Conservation (phyloP, 2,888 invertebrate species). For the Bimastos eiseni region DNA sequence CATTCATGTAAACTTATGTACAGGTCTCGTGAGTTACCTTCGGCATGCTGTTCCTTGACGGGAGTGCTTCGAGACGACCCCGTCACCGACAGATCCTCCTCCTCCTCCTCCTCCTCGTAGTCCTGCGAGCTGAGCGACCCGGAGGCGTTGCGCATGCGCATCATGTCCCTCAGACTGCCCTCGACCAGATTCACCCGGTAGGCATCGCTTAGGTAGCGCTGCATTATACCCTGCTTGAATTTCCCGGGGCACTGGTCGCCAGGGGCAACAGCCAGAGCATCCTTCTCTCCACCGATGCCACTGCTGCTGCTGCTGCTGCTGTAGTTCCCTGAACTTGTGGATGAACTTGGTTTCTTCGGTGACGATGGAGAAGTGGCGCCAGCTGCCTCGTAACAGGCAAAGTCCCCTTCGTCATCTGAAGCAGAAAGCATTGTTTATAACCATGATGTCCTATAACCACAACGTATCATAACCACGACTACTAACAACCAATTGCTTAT, state of each 20-base stretch:
- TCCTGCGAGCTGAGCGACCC: conserved; percentile 55
- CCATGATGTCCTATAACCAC: too few relatives aligned
- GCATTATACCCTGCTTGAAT: conserved; percentile 49
- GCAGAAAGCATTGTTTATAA: neutral
- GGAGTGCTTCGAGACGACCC: conserved; percentile 46
- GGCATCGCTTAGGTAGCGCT: conserved; percentile 45
- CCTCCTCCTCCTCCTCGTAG: conserved; percentile 48
- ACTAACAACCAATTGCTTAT: neutral
- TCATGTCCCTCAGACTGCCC: neutral
- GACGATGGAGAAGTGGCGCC: neutral
- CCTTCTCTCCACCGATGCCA: conserved; percentile 39
- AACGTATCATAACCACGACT: too few relatives aligned
- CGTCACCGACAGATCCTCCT: conserved; percentile 51
- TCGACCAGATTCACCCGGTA: neutral
- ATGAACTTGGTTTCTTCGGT: neutral
- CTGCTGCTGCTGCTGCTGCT: conserved; percentile 46
- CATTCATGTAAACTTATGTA: too few relatives aligned
- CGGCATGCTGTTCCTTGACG: conserved; percentile 32
- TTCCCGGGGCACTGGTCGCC: conserved; percentile 39
- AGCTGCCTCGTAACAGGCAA: neutral
- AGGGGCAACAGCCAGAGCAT: neutral
- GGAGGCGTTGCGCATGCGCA: conserved; percentile 43
- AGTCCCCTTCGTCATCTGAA: neutral
- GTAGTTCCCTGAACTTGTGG: conserved; percentile 18
- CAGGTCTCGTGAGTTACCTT: neutral